Evolutionary conservation across 2,113 vertebrate species (phyloP), one percentile per base, ranked within the genome.

Genomic region (Gracilinanus agilis): DNA sequence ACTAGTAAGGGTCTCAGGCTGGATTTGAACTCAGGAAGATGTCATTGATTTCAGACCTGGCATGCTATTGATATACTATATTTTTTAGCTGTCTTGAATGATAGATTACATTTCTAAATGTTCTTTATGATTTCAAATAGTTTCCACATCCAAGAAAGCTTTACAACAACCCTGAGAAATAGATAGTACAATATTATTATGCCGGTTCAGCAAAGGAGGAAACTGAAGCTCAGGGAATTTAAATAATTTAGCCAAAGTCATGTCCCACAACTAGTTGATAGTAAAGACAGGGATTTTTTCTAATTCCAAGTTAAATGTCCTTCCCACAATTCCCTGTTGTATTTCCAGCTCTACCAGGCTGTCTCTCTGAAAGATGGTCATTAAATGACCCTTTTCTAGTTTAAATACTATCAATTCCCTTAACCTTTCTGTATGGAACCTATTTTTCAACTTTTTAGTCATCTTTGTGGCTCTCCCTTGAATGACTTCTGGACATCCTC

Each of bases 361-460:
- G 34, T 83, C 67, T 83, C n/a, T 40, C 19, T 83, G 67, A 83
- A 83, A 83, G 67, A 83, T 83, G 67, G 54, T 58, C 44, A 23
- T 55, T 91, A 92, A 95, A 92, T 27, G 0, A 49, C 40, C 1
- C 54, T 25, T 88, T 9, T n/a, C 88, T 93, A 16, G 93, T 24
- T 94, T 93, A 97, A 94, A 94, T 58, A 97, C 93, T n/a, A 96
- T 94, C 91, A 54, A 54, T 91, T 90, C 54, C 23, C 8, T 49
- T 93, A 67, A 27, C n/a, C 16, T 91, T 94, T 96, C 58, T 9
- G 90, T 24, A 90, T 54, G 44, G 95, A 93, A 95, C 44, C 94
- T 96, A 90, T 34, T 92, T 91, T 94, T 92, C 53, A 94, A 55
- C 13, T 34, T 58, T 19, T 93, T 83, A 56, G 91, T 67, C 27